Evolutionary conservation across 2,888 invertebrate genomes (phyloP).

Genomic region (Argyresthia goedartella): DNA sequence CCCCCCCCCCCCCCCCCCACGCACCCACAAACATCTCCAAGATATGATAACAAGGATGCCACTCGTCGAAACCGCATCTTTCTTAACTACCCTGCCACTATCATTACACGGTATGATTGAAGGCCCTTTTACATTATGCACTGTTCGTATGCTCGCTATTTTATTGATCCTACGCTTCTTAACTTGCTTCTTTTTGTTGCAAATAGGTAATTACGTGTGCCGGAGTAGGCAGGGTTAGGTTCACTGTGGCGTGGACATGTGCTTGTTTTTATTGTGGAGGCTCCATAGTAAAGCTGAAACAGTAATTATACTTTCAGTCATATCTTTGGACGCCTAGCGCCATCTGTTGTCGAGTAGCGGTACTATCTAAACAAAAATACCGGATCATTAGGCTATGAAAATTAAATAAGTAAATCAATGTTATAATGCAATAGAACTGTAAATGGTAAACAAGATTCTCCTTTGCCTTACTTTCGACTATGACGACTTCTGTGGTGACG

Average conservation of each 20-base stretch:
- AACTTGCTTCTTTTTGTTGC: constrained; percentile 2
- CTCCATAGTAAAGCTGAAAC: no score
- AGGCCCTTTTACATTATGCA: constrained; percentile 11
- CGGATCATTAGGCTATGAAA: no score
- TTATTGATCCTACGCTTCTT: not conserved
- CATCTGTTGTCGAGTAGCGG: constrained; percentile 24
- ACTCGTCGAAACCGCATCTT: constrained; percentile 52
- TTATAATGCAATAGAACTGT: no score
- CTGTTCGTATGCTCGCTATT: not conserved
- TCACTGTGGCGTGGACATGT: no score
- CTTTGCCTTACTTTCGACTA: no score
- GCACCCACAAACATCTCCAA: constrained; percentile 26
- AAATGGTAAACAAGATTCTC: no score
- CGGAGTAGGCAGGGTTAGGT: not conserved
- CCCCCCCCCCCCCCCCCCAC: constrained; percentile 19
- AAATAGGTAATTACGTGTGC: not conserved
- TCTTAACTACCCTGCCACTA: constrained; percentile 37
- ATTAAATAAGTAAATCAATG: not conserved
- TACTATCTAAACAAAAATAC: constrained; percentile 7
- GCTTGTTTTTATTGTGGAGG: not conserved
- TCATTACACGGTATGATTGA: constrained; percentile 60
- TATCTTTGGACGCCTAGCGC: constrained; percentile 16
- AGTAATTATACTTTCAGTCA: no score
- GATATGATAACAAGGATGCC: constrained; percentile 63
- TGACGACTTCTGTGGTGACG: no score